Conservation (phyloP, 2,113 vertebrate species). For the Pongo abelii region DNA sequence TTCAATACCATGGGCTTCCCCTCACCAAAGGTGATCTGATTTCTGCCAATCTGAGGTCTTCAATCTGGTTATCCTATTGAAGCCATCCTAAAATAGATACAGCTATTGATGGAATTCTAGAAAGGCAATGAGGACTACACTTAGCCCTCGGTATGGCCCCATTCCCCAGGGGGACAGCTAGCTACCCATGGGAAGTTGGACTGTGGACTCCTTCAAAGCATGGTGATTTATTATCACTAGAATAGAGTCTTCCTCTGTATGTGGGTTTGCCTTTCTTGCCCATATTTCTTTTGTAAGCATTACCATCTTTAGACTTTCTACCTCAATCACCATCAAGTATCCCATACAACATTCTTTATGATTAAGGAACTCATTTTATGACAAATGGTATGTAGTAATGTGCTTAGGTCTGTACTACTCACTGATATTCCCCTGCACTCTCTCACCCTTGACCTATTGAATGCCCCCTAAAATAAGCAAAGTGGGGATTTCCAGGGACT, state of each 20-base stretch:
- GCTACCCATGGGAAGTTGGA: background rate
- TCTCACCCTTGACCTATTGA: background rate
- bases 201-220: background rate
- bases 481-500: background rate
- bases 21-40: background rate
- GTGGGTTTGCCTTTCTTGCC: background rate
- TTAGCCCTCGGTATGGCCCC: accelerated
- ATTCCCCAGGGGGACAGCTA: background rate
- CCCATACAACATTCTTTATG: background rate
- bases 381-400: background rate
- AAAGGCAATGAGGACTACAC: background rate
- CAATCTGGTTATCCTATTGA: background rate
- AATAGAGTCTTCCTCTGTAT: background rate
- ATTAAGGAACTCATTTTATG: background rate
- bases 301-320: background rate
- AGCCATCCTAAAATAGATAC: background rate
- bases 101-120: background rate
- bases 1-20: background rate
- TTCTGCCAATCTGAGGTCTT: background rate
- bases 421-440: background rate
- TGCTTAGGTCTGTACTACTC: background rate
- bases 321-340: background rate
- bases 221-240: background rate
- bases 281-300: background rate
- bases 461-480: background rate